Evolutionary conservation across 2,113 vertebrate genomes (phyloP).

Genomic region (Aegithalos caudatus): DNA sequence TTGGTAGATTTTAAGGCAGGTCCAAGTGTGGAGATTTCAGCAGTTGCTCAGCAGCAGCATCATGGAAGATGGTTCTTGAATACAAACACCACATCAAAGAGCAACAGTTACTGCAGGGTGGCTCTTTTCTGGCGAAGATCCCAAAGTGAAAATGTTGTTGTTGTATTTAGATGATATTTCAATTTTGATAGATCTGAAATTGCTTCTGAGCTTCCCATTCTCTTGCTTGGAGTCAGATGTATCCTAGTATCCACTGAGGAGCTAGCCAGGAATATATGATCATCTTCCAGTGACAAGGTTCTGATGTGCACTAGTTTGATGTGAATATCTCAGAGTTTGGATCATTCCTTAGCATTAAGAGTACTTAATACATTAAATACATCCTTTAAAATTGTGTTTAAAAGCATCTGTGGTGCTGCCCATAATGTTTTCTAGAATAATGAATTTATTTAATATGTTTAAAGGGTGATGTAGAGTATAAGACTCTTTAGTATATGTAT

Average conservation of each 20-base stretch:
- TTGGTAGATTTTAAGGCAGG: background rate
- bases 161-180: slow-evolving; percentile 10
- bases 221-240: slow-evolving; percentile 46
- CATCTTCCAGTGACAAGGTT: background rate
- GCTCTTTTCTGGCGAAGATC: background rate
- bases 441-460: background rate
- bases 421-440: background rate
- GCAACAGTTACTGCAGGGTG: background rate
- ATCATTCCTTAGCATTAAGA: background rate
- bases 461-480: background rate
- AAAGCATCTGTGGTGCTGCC: background rate
- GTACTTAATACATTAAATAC: background rate
- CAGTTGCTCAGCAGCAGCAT: background rate
- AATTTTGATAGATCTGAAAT: slow-evolving; percentile 32
- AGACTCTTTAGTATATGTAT: background rate
- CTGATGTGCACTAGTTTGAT: background rate
- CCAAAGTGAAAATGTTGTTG: background rate
- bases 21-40: background rate
- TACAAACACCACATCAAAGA: background rate
- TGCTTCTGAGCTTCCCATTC: slow-evolving; percentile 27
- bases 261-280: slow-evolving; percentile 48
- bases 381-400: background rate
- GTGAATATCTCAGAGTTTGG: background rate
- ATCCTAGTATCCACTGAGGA: slow-evolving; percentile 38
- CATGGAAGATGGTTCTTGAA: background rate